These are phyloP conservation scores for Pseudonaja textilis DNA, from an alignment of 2,113 vertebrate genomes.

Conservation along the genomic window DNA sequence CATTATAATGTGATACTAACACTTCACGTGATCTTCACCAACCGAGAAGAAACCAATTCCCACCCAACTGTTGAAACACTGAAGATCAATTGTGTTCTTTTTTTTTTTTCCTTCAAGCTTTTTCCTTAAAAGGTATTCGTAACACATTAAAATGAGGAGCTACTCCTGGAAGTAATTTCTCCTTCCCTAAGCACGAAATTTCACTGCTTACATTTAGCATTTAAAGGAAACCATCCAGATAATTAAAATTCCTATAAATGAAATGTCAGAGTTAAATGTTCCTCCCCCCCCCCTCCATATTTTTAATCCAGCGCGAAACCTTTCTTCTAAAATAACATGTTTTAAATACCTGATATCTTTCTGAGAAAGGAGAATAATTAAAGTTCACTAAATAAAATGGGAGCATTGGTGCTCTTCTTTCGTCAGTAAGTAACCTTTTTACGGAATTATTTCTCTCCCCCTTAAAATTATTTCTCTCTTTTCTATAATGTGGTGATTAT, in stretches of 20 bases:
- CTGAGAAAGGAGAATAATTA: slow-evolving; percentile 66
- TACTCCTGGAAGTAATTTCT: slow-evolving; percentile 70
- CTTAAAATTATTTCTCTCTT: background rate
- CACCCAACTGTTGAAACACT: slow-evolving; percentile 62
- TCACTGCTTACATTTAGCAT: slow-evolving; percentile 70
- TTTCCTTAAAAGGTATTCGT: slow-evolving; percentile 67
- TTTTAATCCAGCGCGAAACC: slow-evolving; percentile 60
- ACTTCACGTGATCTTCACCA: slow-evolving; percentile 26
- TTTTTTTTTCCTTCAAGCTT: slow-evolving; percentile 12
- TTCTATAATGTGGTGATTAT: slow-evolving; percentile 58
- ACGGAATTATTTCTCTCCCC: slow-evolving; percentile 26
- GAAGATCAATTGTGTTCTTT: slow-evolving; percentile 71
- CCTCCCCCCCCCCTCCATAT: slow-evolving; percentile 32
- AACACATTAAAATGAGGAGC: slow-evolving; percentile 75
- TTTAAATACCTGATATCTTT: slow-evolving; percentile 65
- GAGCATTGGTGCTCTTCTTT: slow-evolving; percentile 48
- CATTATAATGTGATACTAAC: too few relatives aligned
- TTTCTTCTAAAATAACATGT: slow-evolving; percentile 69
- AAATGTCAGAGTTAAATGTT: slow-evolving; percentile 78
- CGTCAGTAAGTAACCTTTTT: slow-evolving; percentile 62
- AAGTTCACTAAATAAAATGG: slow-evolving; percentile 58
- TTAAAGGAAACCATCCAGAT: slow-evolving; percentile 76
- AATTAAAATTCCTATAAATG: slow-evolving; percentile 78
- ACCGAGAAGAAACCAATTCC: slow-evolving; percentile 64
- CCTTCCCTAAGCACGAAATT: slow-evolving; percentile 70